Evolutionary conservation across 2,888 invertebrate species (phyloP), one percentile per base, ranked within the genome.

Genomic region (Pyrrhosoma nymphula): DNA sequence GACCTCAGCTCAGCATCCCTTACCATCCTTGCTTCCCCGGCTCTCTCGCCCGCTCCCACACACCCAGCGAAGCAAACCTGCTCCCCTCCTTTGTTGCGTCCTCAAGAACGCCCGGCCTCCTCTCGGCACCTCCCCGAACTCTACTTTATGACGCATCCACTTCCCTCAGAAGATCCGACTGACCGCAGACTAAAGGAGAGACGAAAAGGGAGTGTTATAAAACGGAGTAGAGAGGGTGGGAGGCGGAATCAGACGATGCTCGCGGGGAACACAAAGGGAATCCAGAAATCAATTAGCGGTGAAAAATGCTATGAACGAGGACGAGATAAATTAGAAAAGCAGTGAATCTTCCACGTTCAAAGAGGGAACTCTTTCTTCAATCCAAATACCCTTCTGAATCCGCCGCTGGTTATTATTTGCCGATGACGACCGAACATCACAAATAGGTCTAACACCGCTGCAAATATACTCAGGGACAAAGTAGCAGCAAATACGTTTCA

Each of bases 141-240:
- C 91, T 91, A 91, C 91, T 91, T 91, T 91, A 91, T 91, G 91
- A 91, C 91, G 91, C 91, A 91, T 91, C 60, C 91, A 35, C 63
- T 47, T n/a, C 47, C 47, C 56, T 93, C 93, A 93, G 75, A 93
- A 93, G 93, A 93, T 93, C 75, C 93, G 93, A 93, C 93, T 75
- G 93, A 93, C 93, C 93, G 55, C 55, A 89, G 89, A 82, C 82
- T 35, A 14, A 18, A 26, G 69, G 69, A 35, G 82, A 35, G 82
- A 18, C 35, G 8, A 35, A 82, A 26, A 82, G 35, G 35, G 35
- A 60, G 35, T 82, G 82, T 82, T 35, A 82, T 82, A 82, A 82
- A 82, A 82, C 35, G 82, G 82, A 14, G 82, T 3, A 35, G 82
- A 82, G 14, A 30, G 3, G 82, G 35, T 14, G 82, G 16, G 35